Base-by-base conservation (phyloP, 2,113 vertebrate species). In the Pangasianodon gigas region DNA sequence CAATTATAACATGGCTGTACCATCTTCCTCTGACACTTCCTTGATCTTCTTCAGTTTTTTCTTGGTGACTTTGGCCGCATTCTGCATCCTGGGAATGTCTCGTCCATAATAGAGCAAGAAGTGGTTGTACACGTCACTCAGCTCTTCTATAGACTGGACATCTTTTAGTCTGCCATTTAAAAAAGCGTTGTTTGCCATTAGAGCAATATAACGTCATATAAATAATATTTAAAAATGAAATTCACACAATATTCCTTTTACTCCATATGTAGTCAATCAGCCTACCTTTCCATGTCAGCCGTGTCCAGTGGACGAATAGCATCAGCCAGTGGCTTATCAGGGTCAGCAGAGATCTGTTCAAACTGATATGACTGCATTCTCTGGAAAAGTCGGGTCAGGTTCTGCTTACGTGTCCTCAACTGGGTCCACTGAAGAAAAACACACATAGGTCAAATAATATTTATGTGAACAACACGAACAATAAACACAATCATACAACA, bases 291-390 rank as follows among this genome's bases (percentile, higher is more conserved):
- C 97, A 99, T 97, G 91, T 99, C 98, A 24, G 97, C 95, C 6
- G 98, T 99, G 94, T 99, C 98, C 84, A 99, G 92, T 56, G 98
- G 97, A 90, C 98, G 97, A 91, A 99, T 97, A 79, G 98, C 98
- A 86, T 99, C 98, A 2, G 98, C 97, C 92, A 99, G 93, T 58
- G 98, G 98, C 92, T 99, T 99, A 95, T 99, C 98, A 14, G 98
- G 98, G 86, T 99, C 98, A 79, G 98, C 98, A 51, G 98, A 99
- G 90, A 99, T 99, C 92, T 99, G 98, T 87, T 99, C 98, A 10
- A 97, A 99, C 92, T 99, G 98, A 92, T 97, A 99, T 54, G 98
- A 97, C 93, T 99, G 98, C 98, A 99, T 99, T 94, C 98, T 98
- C 95, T 97, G 97, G 94, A 99, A 99, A 13, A 99, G 96, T 5